Conservation (phyloP, 2,797 vertebrate genomes). For the Euthynnus affinis region DNA sequence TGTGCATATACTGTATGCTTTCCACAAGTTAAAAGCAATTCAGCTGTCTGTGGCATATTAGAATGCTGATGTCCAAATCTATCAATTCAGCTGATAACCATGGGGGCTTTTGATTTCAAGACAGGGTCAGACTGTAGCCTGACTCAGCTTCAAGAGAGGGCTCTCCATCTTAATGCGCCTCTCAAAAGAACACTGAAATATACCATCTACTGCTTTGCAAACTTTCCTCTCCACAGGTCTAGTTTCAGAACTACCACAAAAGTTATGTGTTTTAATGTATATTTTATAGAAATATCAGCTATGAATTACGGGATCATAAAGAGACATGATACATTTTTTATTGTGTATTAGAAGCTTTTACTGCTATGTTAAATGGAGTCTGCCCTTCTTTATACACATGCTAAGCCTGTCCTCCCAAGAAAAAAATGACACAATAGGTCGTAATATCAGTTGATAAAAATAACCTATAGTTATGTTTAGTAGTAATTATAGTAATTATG, state of each 20-base stretch:
- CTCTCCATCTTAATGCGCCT: conserved; percentile 29
- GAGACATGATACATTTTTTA: background rate
- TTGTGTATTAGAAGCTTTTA: conserved; percentile 17
- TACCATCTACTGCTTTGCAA: conserved; percentile 3
- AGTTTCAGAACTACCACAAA: background rate
- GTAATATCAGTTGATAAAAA: too few relatives aligned
- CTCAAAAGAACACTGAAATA: conserved; percentile 17
- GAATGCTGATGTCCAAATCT: conserved; percentile 19
- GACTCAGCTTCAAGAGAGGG: conserved; percentile 26
- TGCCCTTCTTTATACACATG: conserved; percentile 24
- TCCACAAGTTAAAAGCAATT: conserved; percentile 39
- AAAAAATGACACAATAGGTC: too few relatives aligned
- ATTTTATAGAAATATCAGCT: conserved; percentile 26
- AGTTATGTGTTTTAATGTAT: conserved; percentile 3
- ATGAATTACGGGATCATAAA: conserved; percentile 18
- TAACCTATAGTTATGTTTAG: too few relatives aligned
- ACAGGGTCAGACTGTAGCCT: conserved; percentile 29
- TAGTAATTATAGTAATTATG: too few relatives aligned
- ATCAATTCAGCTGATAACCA: conserved; percentile 43
- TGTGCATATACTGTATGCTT: background rate
- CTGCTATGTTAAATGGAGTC: conserved; percentile 40
- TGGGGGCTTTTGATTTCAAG: conserved; percentile 30
- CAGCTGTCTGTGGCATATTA: conserved; percentile 8
- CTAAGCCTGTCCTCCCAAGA: background rate
- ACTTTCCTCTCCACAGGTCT: background rate